phyloP scores from a whole-genome alignment of 2,113 vertebrate species.

The Lontra canadensis region DNA sequence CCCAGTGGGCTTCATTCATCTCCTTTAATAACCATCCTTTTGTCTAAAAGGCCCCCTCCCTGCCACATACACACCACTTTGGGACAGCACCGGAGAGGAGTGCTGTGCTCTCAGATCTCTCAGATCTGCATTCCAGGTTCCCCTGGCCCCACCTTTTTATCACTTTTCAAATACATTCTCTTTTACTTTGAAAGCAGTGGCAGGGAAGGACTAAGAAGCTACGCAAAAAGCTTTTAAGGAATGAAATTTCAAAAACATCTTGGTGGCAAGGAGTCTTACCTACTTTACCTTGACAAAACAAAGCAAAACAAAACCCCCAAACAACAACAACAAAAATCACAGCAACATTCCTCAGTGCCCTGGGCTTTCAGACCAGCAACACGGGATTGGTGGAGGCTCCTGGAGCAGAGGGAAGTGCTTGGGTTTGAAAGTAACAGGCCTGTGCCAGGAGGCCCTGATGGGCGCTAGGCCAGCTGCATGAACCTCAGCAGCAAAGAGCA shows the following conservation, averaged over 20 bases:
- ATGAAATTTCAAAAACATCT: slow-evolving; percentile 61
- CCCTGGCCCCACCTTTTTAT: background rate
- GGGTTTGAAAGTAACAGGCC: background rate
- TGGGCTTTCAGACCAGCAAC: slow-evolving; percentile 19
- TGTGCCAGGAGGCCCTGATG: no score
- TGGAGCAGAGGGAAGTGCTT: background rate
- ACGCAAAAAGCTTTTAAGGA: slow-evolving; percentile 61
- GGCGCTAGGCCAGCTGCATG: no score
- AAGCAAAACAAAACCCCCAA: slow-evolving; percentile 14
- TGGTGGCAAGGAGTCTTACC: slow-evolving; percentile 61
- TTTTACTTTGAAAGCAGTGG: slow-evolving; percentile 39
- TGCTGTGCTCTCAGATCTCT: background rate
- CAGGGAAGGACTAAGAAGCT: slow-evolving; percentile 54
- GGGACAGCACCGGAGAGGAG: background rate
- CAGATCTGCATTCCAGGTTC: background rate
- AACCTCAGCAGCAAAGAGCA: background rate
- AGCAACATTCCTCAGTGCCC: slow-evolving; percentile 64
- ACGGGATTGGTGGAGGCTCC: slow-evolving; percentile 42
- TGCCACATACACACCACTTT: background rate
- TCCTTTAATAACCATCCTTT: background rate
- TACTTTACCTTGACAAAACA: slow-evolving; percentile 70
- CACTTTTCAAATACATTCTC: background rate
- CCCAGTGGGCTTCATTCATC: background rate
- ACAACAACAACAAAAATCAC: background rate
- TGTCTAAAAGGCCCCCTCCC: background rate